phyloP scores from a whole-genome alignment of 2,888 invertebrate genomes.

The Cylindroiulus punctatus region DNA sequence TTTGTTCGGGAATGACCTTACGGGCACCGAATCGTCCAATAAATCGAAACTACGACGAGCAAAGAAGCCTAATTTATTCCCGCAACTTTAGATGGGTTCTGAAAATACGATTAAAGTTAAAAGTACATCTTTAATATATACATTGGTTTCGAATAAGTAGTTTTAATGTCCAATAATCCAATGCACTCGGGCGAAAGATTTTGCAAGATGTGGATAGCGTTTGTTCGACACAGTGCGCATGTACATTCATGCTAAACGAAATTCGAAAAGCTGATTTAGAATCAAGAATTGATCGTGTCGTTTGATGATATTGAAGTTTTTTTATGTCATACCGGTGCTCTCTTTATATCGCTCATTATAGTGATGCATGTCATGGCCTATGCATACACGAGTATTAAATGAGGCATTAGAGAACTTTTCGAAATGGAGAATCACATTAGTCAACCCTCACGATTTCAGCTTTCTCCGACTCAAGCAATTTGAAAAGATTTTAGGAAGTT shows the following conservation, averaged over 20 bases:
- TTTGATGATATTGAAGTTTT: background rate
- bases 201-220: background rate
- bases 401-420: background rate
- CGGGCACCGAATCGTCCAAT: background rate
- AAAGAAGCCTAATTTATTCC: background rate
- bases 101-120: background rate
- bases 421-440: background rate
- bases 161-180: background rate
- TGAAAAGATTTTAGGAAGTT: background rate
- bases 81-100: background rate
- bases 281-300: background rate
- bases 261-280: background rate
- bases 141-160: background rate
- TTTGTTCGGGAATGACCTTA: background rate
- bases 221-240: too few relatives aligned
- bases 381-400: background rate
- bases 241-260: background rate
- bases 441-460: background rate
- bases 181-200: background rate
- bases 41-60: background rate
- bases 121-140: background rate
- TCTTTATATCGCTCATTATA: background rate
- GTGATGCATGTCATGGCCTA: background rate
- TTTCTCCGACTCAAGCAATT: background rate
- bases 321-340: background rate